Evolutionary conservation across 2,797 vertebrate species (phyloP), one percentile per base, ranked within the genome.

Genomic region (Gobionotothen gibberifrons): DNA sequence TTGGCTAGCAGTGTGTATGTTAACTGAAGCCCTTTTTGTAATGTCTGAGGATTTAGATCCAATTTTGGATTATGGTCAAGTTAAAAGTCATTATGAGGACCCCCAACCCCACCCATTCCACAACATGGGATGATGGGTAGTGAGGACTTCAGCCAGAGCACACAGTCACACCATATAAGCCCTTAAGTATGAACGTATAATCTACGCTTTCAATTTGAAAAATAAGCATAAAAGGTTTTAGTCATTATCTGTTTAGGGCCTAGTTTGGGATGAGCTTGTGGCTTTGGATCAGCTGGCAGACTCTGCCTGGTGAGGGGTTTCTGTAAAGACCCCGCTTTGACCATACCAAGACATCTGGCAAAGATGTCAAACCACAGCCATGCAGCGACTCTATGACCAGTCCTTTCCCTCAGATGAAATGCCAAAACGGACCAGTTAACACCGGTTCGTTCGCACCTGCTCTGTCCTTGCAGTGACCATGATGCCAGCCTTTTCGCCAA

Each of bases 21-120:
- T 90, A 89, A 93, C 88, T 84, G 82, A 69, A 71, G 89, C 86
- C 78, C 79, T 87, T 82, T 93, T 91, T 89, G 91, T 95, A 95
- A 95, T 93, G 93, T 91, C 80, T 59, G 78, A 68, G 90, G 90
- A 93, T 94, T 94, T 93, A 91, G 90, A 92, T 95, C 85, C 81
- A 92, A 87, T 93, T 94, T 91, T 92, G 91, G 93, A 94, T 94
- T 93, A 90, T 83, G 83, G 75, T 87, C 77, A 91, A 90, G 78
- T 88, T 78, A 93, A 93, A 92, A 90, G 88, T 93, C 90, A 92
- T 94, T 93, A 91, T 87, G 81, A 87, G 85, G 83, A 84, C 88
- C 89, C 85, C 72, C 77, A 76, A 76, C 75, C 73, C 53, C 51
- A 62, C 64, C 56, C 78, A 69, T 22, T 74, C 69, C 78, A 78